A percentile compares a stretch with the other conserved stretches of the same genome.
These are phyloP conservation scores for Theretra japonica DNA, from an alignment of 2,888 invertebrate species.

Conservation along the genomic window DNA sequence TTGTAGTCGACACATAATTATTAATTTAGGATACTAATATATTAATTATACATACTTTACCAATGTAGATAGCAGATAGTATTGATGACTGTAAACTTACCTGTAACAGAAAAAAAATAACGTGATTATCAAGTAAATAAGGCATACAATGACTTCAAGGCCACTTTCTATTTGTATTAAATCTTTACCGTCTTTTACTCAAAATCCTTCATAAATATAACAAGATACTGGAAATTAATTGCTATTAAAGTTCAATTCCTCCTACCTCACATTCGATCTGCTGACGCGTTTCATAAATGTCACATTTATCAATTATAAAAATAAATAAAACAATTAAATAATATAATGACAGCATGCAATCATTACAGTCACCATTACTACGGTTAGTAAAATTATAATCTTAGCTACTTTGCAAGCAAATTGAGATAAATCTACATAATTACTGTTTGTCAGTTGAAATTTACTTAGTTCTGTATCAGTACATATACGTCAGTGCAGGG, in stretches of 20 bases:
- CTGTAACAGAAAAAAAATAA: constrained; percentile 22
- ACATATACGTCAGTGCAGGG: no score
- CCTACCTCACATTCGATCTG: no score
- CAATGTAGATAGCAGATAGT: neutral
- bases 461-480: neutral
- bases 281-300: no score
- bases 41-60: neutral
- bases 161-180: neutral
- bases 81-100: neutral
- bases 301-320: no score
- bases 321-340: neutral
- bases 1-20: neutral
- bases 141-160: neutral
- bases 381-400: neutral
- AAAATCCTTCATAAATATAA: no score
- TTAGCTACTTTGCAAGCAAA: neutral
- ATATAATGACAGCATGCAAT: neutral
- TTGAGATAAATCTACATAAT: constrained; percentile 12
- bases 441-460: neutral
- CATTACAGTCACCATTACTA: neutral
- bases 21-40: neutral
- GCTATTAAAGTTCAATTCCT: no score
- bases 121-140: neutral
- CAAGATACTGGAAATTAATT: neutral
- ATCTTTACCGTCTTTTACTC: neutral